These are phyloP conservation scores for Coturnix japonica DNA, from an alignment of 2,113 vertebrate genomes.

Conservation along the genomic window DNA sequence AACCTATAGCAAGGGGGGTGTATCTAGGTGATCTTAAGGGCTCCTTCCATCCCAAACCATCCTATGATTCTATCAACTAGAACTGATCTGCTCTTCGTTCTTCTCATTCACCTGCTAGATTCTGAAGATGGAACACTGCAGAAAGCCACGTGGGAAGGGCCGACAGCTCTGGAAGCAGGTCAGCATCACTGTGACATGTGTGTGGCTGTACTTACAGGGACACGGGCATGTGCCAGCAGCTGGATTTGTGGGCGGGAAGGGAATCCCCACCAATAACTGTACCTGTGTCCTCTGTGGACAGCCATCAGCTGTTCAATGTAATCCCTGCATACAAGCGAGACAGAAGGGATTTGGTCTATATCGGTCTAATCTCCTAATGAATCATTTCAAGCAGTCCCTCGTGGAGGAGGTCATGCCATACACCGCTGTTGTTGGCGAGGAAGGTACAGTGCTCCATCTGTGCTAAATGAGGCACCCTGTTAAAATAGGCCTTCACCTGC, in stretches of 20 bases:
- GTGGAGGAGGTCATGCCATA: not conserved
- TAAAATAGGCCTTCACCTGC: slow-evolving; percentile 39
- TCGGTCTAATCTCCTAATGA: not conserved
- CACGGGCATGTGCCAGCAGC: not conserved
- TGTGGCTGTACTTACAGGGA: not conserved
- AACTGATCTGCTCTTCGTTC: not conserved
- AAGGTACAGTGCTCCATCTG: not conserved
- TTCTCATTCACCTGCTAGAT: not conserved
- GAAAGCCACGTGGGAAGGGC: not conserved
- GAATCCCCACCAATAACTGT: not conserved
- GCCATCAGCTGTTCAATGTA: not conserved
- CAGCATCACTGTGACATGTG: fast-evolving
- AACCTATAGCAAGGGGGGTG: too few species aligned
- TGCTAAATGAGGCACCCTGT: not conserved
- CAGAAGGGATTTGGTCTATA: not conserved
- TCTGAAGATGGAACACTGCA: not conserved
- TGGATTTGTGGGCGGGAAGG: not conserved
- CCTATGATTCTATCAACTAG: too few species aligned
- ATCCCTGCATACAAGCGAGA: not conserved
- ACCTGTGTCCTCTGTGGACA: fast-evolving
- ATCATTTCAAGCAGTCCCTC: not conserved
- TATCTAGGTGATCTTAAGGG: too few species aligned
- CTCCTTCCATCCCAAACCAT: too few species aligned
- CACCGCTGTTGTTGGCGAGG: not conserved
- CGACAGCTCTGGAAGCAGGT: not conserved